phyloP scores from a whole-genome alignment of 2,113 vertebrate species.

The Tachysurus vachellii region DNA sequence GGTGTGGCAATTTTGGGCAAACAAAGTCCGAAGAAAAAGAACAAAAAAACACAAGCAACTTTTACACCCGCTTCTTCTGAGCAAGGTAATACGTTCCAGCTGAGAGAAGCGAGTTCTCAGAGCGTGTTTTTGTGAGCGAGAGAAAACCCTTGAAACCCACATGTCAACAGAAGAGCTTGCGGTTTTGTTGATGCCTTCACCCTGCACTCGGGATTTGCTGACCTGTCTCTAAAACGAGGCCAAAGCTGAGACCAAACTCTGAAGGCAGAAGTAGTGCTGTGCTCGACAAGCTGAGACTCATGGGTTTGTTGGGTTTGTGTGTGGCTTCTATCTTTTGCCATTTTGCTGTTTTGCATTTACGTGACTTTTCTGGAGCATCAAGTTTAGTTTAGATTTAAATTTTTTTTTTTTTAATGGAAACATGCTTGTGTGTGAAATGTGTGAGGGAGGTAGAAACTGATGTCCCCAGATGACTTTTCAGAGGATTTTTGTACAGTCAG shows the following conservation, averaged over 20 bases:
- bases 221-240: constrained; percentile 58
- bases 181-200: constrained; percentile 53
- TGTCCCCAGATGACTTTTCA: neutral
- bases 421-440: neutral
- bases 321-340: neutral
- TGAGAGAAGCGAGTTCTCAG: constrained; percentile 14
- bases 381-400: neutral
- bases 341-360: neutral
- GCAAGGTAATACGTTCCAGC: constrained; percentile 36
- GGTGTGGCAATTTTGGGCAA: neutral
- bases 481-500: neutral
- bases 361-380: neutral
- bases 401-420: neutral
- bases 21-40: neutral
- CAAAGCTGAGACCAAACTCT: constrained; percentile 31
- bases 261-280: neutral
- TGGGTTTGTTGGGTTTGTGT: constrained; percentile 4
- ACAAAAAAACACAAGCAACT: neutral
- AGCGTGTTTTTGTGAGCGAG: constrained; percentile 22
- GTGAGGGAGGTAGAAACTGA: neutral
- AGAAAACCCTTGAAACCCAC: constrained; percentile 33
- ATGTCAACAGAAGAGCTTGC: constrained; percentile 42
- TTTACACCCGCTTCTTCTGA: constrained; percentile 23
- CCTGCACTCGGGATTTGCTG: constrained; percentile 48
- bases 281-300: constrained; percentile 12